Evolutionary conservation across 1,140 invertebrate genomes (phyloP), one percentile per base, ranked within the genome.

Genomic region (Leptopilina boulardi): DNA sequence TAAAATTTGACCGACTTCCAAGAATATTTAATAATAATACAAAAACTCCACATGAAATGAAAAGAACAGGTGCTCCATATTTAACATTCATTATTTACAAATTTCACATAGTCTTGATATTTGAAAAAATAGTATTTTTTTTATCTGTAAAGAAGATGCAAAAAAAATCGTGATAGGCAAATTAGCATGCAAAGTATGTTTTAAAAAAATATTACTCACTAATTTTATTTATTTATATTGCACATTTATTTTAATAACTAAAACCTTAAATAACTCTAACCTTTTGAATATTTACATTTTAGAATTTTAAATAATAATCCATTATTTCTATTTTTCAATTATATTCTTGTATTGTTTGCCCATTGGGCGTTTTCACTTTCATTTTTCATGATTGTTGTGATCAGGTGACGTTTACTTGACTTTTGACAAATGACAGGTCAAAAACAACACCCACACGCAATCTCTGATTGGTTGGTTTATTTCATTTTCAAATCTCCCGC

Each of bases 11-110:
- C 5, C 59, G 21, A 30, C 21, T 26, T 30, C 59, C 77, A 11
- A 78, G n/a, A 26, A 78, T 42, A 56, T 59, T 78, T 18, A 78
- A 51, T 11, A 78, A 75, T 18, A 78, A 30, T 38, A 75, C 38
- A 59, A 78, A 19, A 26, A 70, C 26, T 41, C 70, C 54, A 19
- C n/a, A 71, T 23, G 30, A 75, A 34, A 78, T 34, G 13, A 78
- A 23, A 18, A 78, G 38, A 44, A 78, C 47, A 18, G 30, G 26
- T n/a, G 72, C n/a, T 47, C 75, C 70, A 38, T 71, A 72, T 44
- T 75, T 75, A 13, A 78, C 23, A 66, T 66, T 66, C 59, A 66
- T 38, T 34, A 2, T 66, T 66, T 59, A 23, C 8, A 3, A 21
- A 59, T 8, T 21, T 59, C 10, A 13, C 21, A 59, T 59, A 13